Evolutionary conservation across 2,113 vertebrate genomes (phyloP).

Genomic region (Phalacrocorax pelagicus): DNA sequence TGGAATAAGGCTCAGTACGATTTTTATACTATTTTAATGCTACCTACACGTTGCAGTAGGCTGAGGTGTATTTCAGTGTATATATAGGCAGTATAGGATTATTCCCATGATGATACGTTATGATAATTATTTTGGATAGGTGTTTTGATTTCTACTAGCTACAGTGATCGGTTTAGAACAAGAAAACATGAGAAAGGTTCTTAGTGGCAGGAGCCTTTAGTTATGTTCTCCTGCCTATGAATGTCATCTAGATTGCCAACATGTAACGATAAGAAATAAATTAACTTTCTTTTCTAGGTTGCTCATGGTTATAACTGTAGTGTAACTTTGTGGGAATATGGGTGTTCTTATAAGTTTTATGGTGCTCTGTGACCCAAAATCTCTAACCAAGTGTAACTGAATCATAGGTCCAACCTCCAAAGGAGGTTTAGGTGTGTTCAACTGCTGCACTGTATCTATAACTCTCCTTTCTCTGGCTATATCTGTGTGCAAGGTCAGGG

Average conservation of each 20-base stretch:
- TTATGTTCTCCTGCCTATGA: neutral
- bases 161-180: neutral
- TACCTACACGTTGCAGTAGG: neutral
- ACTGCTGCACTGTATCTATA: neutral
- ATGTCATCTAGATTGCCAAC: neutral
- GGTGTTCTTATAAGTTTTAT: neutral
- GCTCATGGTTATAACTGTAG: neutral
- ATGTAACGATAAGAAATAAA: neutral
- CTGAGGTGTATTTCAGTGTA: neutral
- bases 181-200: neutral
- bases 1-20: neutral
- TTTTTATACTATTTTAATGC: neutral
- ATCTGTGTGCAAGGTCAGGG: neutral
- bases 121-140: neutral
- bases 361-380: neutral
- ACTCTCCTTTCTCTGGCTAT: neutral
- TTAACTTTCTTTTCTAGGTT: neutral
- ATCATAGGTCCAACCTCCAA: neutral
- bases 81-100: neutral
- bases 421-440: neutral
- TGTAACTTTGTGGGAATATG: neutral
- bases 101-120: neutral
- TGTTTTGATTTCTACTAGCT: neutral
- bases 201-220: neutral
- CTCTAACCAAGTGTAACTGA: neutral